A percentile compares a stretch with the other conserved stretches of the same genome.
Conservation (phyloP, 2,113 vertebrate species). For the Cyanoderma ruficeps region DNA sequence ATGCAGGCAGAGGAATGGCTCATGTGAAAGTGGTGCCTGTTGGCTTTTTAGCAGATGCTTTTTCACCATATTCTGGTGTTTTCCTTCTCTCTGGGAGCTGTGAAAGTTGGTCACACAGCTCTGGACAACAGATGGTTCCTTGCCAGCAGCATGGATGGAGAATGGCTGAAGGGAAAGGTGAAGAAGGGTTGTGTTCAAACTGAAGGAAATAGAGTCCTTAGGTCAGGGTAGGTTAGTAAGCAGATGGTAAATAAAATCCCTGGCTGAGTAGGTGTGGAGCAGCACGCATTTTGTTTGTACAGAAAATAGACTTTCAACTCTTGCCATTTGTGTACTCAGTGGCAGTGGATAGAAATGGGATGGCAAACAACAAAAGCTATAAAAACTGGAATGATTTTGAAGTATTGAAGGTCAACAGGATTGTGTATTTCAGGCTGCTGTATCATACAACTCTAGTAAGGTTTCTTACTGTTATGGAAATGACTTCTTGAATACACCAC, state of each 20-base stretch:
- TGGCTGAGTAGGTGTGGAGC: background rate
- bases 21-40: accelerated
- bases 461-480: conserved; percentile 1
- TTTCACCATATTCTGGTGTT: accelerated
- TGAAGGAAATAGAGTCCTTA: background rate
- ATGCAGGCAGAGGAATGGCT: background rate
- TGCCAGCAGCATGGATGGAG: background rate
- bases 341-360: background rate
- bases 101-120: background rate
- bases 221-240: background rate
- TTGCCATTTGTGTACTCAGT: background rate
- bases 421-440: background rate
- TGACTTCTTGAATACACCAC: background rate
- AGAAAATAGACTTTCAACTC: conserved; percentile 12
- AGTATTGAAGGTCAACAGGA: background rate
- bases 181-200: background rate
- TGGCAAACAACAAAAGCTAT: background rate
- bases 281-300: accelerated
- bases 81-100: background rate
- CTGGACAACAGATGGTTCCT: background rate
- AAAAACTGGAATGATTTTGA: background rate
- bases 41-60: background rate
- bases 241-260: background rate
- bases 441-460: background rate
- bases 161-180: background rate